phyloP scores from a whole-genome alignment of 2,113 vertebrate species.

The Crypturellus undulatus region DNA sequence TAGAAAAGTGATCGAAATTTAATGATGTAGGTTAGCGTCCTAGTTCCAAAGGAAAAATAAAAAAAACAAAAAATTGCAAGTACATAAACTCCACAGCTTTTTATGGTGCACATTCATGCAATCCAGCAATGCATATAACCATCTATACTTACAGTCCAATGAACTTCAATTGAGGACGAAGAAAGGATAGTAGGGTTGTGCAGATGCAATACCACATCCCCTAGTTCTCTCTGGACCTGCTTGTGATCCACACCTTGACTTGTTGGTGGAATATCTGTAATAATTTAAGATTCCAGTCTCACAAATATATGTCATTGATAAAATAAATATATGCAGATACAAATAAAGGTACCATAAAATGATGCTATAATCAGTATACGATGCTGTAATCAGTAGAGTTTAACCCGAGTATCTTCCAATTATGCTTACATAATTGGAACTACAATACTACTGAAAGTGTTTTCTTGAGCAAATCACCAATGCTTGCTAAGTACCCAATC shows the following conservation, averaged over 20 bases:
- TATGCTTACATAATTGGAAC: too few relatives aligned
- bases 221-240: conserved; percentile 95
- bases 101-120: neutral
- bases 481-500: neutral
- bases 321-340: neutral
- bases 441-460: neutral
- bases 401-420: neutral
- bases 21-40: neutral
- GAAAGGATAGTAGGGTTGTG: conserved; percentile 98
- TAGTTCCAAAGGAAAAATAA: neutral
- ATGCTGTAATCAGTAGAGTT: neutral
- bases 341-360: neutral
- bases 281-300: conserved; percentile 37
- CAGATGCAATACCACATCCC: conserved; percentile 92
- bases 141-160: conserved; percentile 94
- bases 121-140: neutral
- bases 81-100: neutral
- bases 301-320: neutral
- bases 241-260: conserved; percentile 97
- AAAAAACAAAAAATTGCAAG: neutral
- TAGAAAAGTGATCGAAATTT: neutral
- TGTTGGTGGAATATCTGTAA: conserved; percentile 93
- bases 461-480: neutral
- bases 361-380: neutral
- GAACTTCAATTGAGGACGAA: conserved; percentile 94